Evolutionary conservation across 2,113 vertebrate species (phyloP).

Genomic region (Capreolus pygargus): DNA sequence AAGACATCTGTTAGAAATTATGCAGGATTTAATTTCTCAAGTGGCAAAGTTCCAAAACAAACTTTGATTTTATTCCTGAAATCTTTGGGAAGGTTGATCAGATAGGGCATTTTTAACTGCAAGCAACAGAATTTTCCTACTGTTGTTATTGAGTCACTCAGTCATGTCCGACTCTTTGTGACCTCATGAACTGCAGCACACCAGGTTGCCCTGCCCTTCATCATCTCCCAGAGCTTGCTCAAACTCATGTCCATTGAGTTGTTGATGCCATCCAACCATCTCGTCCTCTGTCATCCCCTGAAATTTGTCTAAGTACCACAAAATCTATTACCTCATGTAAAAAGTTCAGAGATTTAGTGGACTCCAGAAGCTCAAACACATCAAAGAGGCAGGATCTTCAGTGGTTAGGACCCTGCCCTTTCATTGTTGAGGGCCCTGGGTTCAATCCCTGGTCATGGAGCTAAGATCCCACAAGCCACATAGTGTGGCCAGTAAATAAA

Average conservation of each 20-base stretch:
- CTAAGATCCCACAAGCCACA: background rate
- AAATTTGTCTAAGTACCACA: conserved; percentile 2
- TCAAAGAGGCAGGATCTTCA: background rate
- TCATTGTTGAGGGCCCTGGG: background rate
- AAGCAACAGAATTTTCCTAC: background rate
- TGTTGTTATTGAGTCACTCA: background rate
- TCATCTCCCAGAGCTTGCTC: background rate
- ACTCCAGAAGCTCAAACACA: background rate
- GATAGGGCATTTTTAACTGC: background rate
- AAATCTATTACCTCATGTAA: background rate
- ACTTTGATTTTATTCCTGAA: conserved; percentile 4
- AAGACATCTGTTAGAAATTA: background rate
- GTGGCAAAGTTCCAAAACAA: background rate
- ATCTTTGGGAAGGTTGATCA: background rate
- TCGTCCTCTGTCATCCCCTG: background rate
- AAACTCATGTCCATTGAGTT: background rate
- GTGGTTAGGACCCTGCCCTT: background rate
- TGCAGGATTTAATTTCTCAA: background rate
- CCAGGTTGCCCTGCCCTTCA: background rate
- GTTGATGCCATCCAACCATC: background rate
- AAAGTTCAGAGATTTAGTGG: background rate
- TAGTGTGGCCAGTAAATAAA: background rate
- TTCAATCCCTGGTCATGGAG: background rate
- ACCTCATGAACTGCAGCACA: background rate
- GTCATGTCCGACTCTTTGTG: background rate